These are phyloP conservation scores for Caenorhabditis sp. DNA, from an alignment of 2,888 invertebrate genomes.

Conservation along the genomic window DNA sequence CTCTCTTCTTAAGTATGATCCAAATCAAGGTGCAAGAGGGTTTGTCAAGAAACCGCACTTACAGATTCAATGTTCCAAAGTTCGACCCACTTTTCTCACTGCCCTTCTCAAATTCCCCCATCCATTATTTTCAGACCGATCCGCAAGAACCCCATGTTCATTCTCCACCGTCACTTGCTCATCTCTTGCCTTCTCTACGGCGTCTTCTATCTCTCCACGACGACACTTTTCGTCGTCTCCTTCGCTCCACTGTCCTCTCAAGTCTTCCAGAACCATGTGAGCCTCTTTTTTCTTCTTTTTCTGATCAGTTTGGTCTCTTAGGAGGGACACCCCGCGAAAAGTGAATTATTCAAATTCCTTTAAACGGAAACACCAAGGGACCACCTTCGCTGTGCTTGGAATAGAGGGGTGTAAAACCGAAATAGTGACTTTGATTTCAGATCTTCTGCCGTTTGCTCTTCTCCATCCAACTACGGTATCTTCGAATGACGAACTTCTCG, in stretches of 20 bases:
- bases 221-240: slow-evolving; percentile 75
- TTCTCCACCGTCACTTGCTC: slow-evolving; percentile 80
- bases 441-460: slow-evolving; percentile 78
- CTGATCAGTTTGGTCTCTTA: neutral
- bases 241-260: slow-evolving; percentile 73
- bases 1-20: too few species aligned
- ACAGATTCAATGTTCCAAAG: neutral
- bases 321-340: neutral
- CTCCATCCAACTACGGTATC: slow-evolving; percentile 83
- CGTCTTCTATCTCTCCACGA: slow-evolving; percentile 78
- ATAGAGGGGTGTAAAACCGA: neutral
- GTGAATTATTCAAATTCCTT: slow-evolving; percentile 15
- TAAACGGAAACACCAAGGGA: neutral
- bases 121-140: slow-evolving; percentile 72
- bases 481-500: slow-evolving; percentile 85
- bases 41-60: neutral
- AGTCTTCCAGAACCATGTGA: slow-evolving; percentile 77
- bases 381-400: neutral
- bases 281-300: slow-evolving; percentile 7
- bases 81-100: slow-evolving; percentile 11
- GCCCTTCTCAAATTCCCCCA: neutral
- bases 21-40: too few species aligned
- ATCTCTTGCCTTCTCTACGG: slow-evolving; percentile 78
- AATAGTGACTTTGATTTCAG: slow-evolving; percentile 16
- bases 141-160: slow-evolving; percentile 77